Conservation (phyloP, 2,888 invertebrate genomes). For the Nemoura dubitans region DNA sequence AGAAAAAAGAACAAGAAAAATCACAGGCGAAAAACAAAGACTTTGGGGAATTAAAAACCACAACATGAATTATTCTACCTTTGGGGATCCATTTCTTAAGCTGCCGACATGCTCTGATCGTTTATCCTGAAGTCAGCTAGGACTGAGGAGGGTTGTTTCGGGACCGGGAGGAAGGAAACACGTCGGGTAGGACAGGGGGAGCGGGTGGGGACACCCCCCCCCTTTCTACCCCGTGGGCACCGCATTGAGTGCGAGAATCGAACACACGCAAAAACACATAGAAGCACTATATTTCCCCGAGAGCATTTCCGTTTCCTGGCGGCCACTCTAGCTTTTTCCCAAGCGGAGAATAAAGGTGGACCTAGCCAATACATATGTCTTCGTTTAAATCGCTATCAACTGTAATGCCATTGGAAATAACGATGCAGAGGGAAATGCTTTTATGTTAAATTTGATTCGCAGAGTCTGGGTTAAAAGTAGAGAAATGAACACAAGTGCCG, state of each 20-base stretch:
- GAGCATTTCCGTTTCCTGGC: conserved; percentile 40
- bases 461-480: neutral
- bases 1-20: neutral
- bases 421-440: neutral
- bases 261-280: conserved; percentile 37
- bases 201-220: neutral
- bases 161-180: neutral
- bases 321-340: conserved; percentile 34
- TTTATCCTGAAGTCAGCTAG: conserved; percentile 9
- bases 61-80: conserved; percentile 49
- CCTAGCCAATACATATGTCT: conserved; percentile 24
- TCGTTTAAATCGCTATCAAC: conserved; percentile 36
- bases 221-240: neutral
- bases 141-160: conserved; percentile 1
- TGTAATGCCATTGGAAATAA: conserved; percentile 3
- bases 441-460: conserved; percentile 9
- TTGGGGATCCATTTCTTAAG: conserved; percentile 47
- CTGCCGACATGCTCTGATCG: conserved; percentile 43
- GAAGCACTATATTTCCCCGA: conserved; percentile 38
- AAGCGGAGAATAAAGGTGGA: conserved; percentile 32
- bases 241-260: conserved; percentile 17
- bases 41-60: conserved; percentile 44
- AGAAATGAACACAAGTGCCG: neutral
- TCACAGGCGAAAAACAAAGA: conserved; percentile 32
- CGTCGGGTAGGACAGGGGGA: neutral